Evolutionary conservation across 2,888 invertebrate genomes (phyloP).

Genomic region (Eupeodes luniger): DNA sequence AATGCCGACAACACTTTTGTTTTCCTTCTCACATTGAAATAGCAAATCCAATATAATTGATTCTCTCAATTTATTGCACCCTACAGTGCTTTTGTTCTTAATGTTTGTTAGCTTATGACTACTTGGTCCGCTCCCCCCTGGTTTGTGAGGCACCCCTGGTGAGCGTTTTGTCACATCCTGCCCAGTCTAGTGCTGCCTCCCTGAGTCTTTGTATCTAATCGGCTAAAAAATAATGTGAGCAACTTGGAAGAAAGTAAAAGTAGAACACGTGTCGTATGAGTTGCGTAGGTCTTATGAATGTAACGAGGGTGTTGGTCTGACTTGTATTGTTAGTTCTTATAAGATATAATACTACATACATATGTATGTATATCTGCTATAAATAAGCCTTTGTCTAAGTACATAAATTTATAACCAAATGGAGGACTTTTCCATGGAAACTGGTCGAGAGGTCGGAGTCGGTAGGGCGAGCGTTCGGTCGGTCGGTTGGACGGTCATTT

Average conservation of each 20-base stretch:
- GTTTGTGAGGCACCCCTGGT: neutral
- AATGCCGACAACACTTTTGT: conserved; percentile 25
- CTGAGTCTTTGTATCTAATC: conserved; percentile 38
- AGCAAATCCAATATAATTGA: conserved; percentile 69
- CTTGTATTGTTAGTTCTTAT: neutral
- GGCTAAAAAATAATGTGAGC: conserved; percentile 28
- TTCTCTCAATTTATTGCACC: conserved; percentile 69
- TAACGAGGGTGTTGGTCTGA: neutral
- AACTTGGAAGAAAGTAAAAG: conserved; percentile 50
- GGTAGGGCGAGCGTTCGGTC: too few species aligned
- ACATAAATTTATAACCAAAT: conserved; percentile 45
- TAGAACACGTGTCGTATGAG: conserved; percentile 30
- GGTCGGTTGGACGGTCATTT: conserved; percentile 23
- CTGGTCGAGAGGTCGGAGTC: conserved; percentile 3
- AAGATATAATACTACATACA: neutral
- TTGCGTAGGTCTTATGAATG: neutral
- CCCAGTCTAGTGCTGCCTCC: too few species aligned
- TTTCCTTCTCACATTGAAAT: conserved; percentile 46
- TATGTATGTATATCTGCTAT: neutral
- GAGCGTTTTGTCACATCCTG: conserved; percentile 11
- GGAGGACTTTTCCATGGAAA: conserved; percentile 43
- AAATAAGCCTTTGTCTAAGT: conserved; percentile 48
- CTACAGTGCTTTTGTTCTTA: conserved; percentile 56
- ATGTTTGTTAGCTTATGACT: conserved; percentile 38
- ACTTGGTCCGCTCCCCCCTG: neutral